Base-by-base conservation (phyloP, 2,888 invertebrate genomes). In the Frankliniella fusca region DNA sequence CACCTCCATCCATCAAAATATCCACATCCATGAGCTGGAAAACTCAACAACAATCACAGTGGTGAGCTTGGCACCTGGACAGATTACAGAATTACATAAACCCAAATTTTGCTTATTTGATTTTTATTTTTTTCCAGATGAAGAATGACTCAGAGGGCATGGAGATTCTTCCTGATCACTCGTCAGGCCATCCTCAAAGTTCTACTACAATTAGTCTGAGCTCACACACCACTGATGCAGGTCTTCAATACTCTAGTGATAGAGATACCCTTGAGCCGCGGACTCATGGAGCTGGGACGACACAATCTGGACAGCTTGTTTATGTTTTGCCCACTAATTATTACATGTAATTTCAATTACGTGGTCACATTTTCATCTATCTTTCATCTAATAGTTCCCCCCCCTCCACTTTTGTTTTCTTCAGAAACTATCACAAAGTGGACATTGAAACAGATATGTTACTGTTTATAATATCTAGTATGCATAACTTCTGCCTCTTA, bases 121-220 rank as follows among this genome's bases (percentile, higher is more conserved):
- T 27, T 76, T 9, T 27, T 23, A 11, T 9, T 5, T 27, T 9
- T 9, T 76, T 76, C 0, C 27, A 76, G 70, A 27, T 76, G 70
- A 76, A 76, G 70, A 23, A 11, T 23, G 70, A 76, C 27, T 76
- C 70, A 10, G 70, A 76, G 27, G 70, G 70, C 8, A 76, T 76
- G 70, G 70, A 76, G 2, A 76, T 76, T 12, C 27, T 76, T 27
- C 70, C 70, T 5, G 70, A 76, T 27, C 23, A 76, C 27, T 27
- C 61, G n/a, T 61, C 61, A 38, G 38, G 38, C 61, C 61, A 61
- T 61, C 12, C 61, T 27, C 70, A 76, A 27, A 10, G 23, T 27
- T 23, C 70, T 76, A 76, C 70, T 12, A 76, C 70, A 76, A 76
- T 76, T 27, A 76, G 70, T 76, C 70, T 76, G 27, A 76, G 70